These are phyloP conservation scores for Gambusia holbrooki DNA, from an alignment of 2,113 vertebrate genomes.

Conservation along the genomic window DNA sequence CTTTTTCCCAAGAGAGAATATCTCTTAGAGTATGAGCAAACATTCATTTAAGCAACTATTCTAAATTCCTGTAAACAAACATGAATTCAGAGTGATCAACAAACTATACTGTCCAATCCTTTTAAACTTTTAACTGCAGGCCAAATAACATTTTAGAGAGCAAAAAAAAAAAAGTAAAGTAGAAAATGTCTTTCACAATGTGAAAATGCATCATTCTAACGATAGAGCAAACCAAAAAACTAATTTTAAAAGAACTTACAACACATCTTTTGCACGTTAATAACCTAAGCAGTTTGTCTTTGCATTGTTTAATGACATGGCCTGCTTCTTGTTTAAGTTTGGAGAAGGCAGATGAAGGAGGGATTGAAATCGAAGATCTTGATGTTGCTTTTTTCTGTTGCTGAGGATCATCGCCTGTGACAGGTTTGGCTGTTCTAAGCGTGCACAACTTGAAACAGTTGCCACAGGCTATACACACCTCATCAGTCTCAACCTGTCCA, in stretches of 20 bases:
- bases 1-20: too few species aligned
- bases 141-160: neutral
- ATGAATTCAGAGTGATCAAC: too few species aligned
- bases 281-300: constrained; percentile 72
- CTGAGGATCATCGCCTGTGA: constrained; percentile 73
- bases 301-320: constrained; percentile 68
- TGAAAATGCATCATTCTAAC: constrained; percentile 65
- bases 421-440: constrained; percentile 72
- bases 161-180: neutral
- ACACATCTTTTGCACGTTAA: constrained; percentile 73
- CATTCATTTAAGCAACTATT: too few species aligned
- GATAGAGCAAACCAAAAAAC: constrained; percentile 51
- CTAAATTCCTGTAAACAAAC: too few species aligned
- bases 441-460: constrained; percentile 76
- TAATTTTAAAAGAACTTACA: constrained; percentile 61
- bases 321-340: constrained; percentile 57
- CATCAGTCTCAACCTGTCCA: constrained; percentile 79
- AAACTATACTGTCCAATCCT: too few species aligned
- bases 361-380: constrained; percentile 73
- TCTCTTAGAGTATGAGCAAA: too few species aligned
- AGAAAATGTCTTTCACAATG: constrained; percentile 37
- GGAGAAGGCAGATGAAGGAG: constrained; percentile 76
- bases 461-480: constrained; percentile 75
- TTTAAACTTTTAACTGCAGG: too few species aligned
- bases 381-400: constrained; percentile 63